Conservation (phyloP, 2,888 invertebrate species). For the Tenthredo notha region DNA sequence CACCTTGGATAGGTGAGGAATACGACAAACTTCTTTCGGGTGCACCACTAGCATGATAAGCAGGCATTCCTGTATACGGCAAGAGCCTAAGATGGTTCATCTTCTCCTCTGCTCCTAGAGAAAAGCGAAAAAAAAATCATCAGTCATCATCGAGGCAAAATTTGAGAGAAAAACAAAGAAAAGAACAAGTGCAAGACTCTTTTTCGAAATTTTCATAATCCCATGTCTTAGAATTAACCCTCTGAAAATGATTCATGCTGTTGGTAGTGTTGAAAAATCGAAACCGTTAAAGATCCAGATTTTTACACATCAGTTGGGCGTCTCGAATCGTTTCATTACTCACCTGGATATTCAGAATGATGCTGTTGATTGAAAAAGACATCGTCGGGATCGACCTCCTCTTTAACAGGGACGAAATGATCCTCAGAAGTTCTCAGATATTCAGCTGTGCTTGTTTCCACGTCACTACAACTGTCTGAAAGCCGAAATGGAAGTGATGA, state of each 20-base stretch:
- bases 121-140: conserved; percentile 6
- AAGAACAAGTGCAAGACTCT: not conserved
- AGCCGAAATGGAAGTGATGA: not conserved
- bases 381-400: conserved; percentile 47
- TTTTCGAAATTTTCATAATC: not conserved
- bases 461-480: conserved; percentile 49
- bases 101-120: conserved; percentile 36
- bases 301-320: not conserved
- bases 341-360: conserved; percentile 43
- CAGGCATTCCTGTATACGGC: conserved; percentile 40
- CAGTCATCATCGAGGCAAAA: conserved; percentile 90
- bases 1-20: conserved; percentile 85
- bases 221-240: not conserved
- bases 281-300: not conserved
- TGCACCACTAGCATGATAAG: conserved; percentile 60
- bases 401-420: conserved; percentile 47
- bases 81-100: conserved; percentile 44
- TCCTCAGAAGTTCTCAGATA: conserved; percentile 43
- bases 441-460: conserved; percentile 47
- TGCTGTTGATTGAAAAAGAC: conserved; percentile 45
- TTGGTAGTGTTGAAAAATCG: not conserved
- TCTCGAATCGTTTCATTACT: not conserved
- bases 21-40: conserved; percentile 79
- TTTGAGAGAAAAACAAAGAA: conserved; percentile 79
- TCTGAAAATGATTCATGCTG: not conserved